phyloP scores from a whole-genome alignment of 2,797 vertebrate species.

The Ispidina lecontei region DNA sequence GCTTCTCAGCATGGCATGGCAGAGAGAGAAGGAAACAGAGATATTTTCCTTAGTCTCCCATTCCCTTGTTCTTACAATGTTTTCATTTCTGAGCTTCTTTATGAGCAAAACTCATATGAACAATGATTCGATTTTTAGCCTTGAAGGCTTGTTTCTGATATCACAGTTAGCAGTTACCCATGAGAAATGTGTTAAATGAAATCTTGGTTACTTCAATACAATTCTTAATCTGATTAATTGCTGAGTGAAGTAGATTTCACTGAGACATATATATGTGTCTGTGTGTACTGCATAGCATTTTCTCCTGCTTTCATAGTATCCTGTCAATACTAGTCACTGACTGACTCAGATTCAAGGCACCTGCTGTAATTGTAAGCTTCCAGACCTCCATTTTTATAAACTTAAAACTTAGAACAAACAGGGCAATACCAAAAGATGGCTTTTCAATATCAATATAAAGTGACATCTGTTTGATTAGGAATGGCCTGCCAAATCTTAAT shows the following conservation, averaged over 20 bases:
- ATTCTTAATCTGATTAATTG: constrained; percentile 37
- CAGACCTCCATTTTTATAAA: not conserved
- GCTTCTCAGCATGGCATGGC: constrained; percentile 19
- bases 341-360: not conserved
- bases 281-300: not conserved
- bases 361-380: not conserved
- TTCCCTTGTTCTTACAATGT: constrained; percentile 2
- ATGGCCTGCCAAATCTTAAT: not conserved
- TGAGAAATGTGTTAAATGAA: constrained; percentile 36
- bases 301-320: not conserved
- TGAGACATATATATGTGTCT: not conserved
- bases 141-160: constrained; percentile 18
- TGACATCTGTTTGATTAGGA: not conserved
- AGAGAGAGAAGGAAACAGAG: not conserved
- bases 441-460: not conserved
- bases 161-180: not conserved
- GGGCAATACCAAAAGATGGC: not conserved
- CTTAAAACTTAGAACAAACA: not conserved
- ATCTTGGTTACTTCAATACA: not conserved
- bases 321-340: not conserved
- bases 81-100: constrained; percentile 16
- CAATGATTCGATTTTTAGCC: not conserved
- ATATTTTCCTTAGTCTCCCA: not conserved
- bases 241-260: constrained; percentile 8
- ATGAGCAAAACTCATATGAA: not conserved